phyloP scores from a whole-genome alignment of 2,113 vertebrate species.

The Sciurus niger region DNA sequence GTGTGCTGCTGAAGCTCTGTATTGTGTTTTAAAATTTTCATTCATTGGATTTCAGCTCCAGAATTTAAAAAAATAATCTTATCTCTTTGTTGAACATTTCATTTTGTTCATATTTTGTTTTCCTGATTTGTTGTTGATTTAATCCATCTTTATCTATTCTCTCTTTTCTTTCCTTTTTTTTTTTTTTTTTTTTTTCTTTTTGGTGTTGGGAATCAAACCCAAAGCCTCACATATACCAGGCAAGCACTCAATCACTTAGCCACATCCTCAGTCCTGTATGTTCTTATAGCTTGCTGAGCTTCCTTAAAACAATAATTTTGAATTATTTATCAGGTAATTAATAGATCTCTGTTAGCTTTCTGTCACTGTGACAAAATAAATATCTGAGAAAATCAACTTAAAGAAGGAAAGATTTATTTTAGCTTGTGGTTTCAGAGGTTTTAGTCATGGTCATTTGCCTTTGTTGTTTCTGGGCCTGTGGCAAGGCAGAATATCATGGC shows the following conservation, averaged over 20 bases:
- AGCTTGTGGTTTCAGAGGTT: neutral
- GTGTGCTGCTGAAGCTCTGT: too few species aligned
- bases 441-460: neutral
- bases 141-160: too few species aligned
- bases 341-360: neutral
- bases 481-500: too few species aligned
- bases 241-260: too few species aligned
- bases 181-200: too few species aligned
- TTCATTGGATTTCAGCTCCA: neutral
- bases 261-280: neutral
- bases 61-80: neutral
- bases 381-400: neutral
- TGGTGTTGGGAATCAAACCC: too few species aligned
- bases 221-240: too few species aligned
- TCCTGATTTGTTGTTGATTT: neutral
- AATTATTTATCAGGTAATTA: neutral
- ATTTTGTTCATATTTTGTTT: neutral
- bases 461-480: neutral
- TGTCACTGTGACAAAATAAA: neutral
- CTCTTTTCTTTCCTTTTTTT: too few species aligned
- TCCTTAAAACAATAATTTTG: neutral
- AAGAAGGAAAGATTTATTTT: neutral
- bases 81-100: neutral
- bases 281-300: neutral
- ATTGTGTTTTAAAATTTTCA: neutral